Conservation (phyloP, 2,797 vertebrate species). For the Sebastes kiyomatsui region DNA sequence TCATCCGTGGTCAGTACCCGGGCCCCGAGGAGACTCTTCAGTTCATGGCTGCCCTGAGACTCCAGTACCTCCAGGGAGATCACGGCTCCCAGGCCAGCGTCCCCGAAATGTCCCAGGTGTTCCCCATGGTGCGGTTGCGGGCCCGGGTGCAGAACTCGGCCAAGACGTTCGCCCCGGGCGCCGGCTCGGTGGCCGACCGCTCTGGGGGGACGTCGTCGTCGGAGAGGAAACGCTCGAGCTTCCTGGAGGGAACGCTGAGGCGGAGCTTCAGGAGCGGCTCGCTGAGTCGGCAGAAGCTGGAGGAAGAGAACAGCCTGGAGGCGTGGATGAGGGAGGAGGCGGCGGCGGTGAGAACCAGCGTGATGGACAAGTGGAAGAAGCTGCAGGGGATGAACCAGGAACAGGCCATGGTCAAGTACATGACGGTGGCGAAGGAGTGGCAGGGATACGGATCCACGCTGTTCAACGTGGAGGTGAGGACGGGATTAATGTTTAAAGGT, state of each 20-base stretch:
- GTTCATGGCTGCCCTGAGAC: slow-evolving; percentile 91
- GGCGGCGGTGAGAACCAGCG: slow-evolving; percentile 84
- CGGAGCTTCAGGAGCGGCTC: slow-evolving; percentile 92
- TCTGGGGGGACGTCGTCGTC: slow-evolving; percentile 33
- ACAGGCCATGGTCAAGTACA: slow-evolving; percentile 95
- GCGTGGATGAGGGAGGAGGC: slow-evolving; percentile 94
- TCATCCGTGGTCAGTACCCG: slow-evolving; percentile 94
- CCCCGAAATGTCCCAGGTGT: slow-evolving; percentile 90
- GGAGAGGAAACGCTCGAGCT: slow-evolving; percentile 92
- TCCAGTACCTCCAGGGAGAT: slow-evolving; percentile 93
- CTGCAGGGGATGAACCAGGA: slow-evolving; percentile 92
- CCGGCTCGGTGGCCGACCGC: slow-evolving; percentile 70
- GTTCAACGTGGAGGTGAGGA: slow-evolving; percentile 93
- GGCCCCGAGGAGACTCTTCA: slow-evolving; percentile 96
- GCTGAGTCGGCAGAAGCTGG: slow-evolving; percentile 85
- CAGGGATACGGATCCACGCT: slow-evolving; percentile 95
- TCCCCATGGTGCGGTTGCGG: slow-evolving; percentile 89
- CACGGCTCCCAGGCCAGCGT: slow-evolving; percentile 72
- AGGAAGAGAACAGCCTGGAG: slow-evolving; percentile 92
- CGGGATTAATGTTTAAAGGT: too few species aligned
- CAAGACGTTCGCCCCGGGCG: slow-evolving; percentile 79
- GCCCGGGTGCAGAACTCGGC: slow-evolving; percentile 92
- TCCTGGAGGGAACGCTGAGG: slow-evolving; percentile 94
- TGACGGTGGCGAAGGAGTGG: slow-evolving; percentile 95
- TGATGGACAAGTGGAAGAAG: slow-evolving; percentile 95